Percentiles rank a stretch among this genome's conserved stretches.
phyloP scores from a whole-genome alignment of 1,140 invertebrate genomes.

The Nasonia longicornis region DNA sequence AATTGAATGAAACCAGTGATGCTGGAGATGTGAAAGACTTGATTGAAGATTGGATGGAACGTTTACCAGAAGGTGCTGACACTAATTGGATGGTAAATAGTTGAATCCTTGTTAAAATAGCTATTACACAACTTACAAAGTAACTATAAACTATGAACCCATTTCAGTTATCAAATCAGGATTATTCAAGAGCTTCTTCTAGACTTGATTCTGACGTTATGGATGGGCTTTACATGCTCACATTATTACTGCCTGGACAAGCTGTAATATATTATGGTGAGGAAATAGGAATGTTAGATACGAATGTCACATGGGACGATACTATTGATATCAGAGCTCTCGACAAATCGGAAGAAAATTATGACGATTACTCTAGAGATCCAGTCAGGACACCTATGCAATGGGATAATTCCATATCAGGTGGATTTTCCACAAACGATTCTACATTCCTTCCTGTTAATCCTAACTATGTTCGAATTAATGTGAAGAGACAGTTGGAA shows the following conservation, averaged over 20 bases:
- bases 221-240: slow-evolving; percentile 80
- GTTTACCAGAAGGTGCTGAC: slow-evolving; percentile 63
- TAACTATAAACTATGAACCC: not conserved
- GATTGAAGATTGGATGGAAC: slow-evolving; percentile 68
- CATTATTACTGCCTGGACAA: slow-evolving; percentile 79
- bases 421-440: slow-evolving; percentile 75
- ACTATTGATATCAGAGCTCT: slow-evolving; percentile 72
- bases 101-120: slow-evolving; percentile 25
- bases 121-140: not conserved
- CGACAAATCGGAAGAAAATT: slow-evolving; percentile 70
- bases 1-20: slow-evolving; percentile 60
- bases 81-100: slow-evolving; percentile 69
- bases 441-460: slow-evolving; percentile 79
- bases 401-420: slow-evolving; percentile 73
- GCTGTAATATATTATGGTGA: slow-evolving; percentile 83
- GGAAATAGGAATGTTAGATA: slow-evolving; percentile 79
- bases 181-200: slow-evolving; percentile 72
- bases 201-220: slow-evolving; percentile 74
- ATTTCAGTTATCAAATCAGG: slow-evolving; percentile 76
- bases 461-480: slow-evolving; percentile 68
- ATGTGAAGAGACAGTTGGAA: slow-evolving; percentile 67
- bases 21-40: slow-evolving; percentile 66
- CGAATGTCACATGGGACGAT: slow-evolving; percentile 69
- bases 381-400: slow-evolving; percentile 81
- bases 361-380: slow-evolving; percentile 73